Evolutionary conservation across 2,888 invertebrate genomes (phyloP).

Genomic region (Hemicrepidius hirtus): DNA sequence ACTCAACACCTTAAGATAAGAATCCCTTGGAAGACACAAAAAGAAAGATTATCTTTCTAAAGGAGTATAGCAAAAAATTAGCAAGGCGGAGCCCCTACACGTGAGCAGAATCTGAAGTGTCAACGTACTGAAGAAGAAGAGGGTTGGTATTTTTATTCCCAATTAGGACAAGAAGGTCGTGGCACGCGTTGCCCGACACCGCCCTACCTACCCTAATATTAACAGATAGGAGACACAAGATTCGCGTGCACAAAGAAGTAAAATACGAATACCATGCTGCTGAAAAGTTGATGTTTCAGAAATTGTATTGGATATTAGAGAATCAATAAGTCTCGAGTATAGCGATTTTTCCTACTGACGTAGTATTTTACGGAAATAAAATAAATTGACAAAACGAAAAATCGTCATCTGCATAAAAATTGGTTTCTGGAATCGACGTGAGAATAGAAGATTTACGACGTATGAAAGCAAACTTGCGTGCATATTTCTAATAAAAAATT

Average conservation of each 20-base stretch:
- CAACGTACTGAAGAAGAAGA: slow-evolving; percentile 17
- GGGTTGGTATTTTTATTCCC: slow-evolving; percentile 31
- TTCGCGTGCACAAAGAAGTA: slow-evolving; percentile 35
- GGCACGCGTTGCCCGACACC: slow-evolving; percentile 40
- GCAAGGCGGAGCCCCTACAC: neutral
- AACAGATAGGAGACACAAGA: slow-evolving; percentile 35
- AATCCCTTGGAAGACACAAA: neutral
- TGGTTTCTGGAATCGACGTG: too few relatives aligned
- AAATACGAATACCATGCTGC: slow-evolving; percentile 13
- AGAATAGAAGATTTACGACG: too few relatives aligned
- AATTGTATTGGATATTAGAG: slow-evolving; percentile 1
- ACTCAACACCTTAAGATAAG: too few relatives aligned
- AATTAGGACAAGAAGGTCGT: slow-evolving; percentile 48
- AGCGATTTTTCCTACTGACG: neutral
- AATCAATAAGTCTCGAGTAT: neutral
- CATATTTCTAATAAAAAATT: too few relatives aligned
- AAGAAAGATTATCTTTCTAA: neutral
- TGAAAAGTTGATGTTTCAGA: neutral
- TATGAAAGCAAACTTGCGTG: too few relatives aligned
- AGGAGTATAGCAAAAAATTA: too few relatives aligned
- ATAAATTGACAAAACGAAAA: too few relatives aligned
- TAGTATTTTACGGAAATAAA: too few relatives aligned
- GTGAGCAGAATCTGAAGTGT: slow-evolving; percentile 14
- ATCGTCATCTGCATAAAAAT: too few relatives aligned
- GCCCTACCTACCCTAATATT: slow-evolving; percentile 50